Conservation (phyloP, 2,888 invertebrate species). For the Cinara cedri region DNA sequence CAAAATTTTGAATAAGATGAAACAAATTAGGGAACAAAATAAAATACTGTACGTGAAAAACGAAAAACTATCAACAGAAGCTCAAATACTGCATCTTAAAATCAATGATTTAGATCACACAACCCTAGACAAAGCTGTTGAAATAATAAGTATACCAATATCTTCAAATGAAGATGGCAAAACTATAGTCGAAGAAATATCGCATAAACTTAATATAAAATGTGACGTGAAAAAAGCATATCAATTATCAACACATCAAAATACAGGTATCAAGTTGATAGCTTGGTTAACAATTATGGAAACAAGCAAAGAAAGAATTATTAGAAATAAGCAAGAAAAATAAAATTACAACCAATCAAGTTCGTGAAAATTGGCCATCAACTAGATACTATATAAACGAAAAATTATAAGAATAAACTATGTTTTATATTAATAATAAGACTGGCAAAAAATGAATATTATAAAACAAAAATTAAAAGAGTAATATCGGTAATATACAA, state of each 20-base stretch:
- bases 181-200: neutral
- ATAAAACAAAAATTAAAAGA: neutral
- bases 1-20: neutral
- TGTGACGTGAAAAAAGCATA: neutral
- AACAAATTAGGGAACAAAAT: neutral
- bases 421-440: too few relatives aligned
- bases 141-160: neutral
- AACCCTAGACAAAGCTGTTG: neutral
- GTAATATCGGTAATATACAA: constrained; percentile 1
- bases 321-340: neutral
- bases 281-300: neutral
- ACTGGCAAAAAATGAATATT: constrained; percentile 2
- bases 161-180: neutral
- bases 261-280: neutral
- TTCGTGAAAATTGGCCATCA: neutral
- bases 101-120: neutral
- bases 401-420: neutral
- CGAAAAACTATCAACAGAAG: neutral
- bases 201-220: neutral
- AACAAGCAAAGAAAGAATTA: neutral
- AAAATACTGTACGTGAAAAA: neutral
- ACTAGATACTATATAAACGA: neutral
- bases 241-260: neutral
- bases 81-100: neutral
- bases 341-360: neutral